A percentile compares a stretch with the other conserved stretches of the same genome.
Conservation (phyloP, 2,888 invertebrate genomes). For the Hipparchia sbordonii region DNA sequence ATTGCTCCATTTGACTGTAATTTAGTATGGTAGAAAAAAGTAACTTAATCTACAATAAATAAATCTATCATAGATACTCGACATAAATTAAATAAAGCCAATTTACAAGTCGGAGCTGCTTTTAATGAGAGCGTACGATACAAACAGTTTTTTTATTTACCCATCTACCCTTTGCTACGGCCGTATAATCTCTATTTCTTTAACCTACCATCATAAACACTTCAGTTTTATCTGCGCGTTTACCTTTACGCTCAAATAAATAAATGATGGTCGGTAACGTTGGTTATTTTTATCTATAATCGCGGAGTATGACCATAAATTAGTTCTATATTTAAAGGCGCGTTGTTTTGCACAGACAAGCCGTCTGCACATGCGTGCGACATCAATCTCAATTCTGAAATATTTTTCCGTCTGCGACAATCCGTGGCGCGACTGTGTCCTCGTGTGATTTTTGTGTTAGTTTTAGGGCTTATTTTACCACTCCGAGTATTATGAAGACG, state of each 20-base stretch:
- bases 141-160: constrained; percentile 37
- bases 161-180: constrained; percentile 41
- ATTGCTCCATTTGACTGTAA: neutral
- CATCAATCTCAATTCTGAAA: constrained; percentile 82
- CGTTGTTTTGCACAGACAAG: constrained; percentile 79
- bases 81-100: constrained; percentile 27
- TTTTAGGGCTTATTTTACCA: neutral
- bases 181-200: constrained; percentile 47
- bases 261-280: constrained; percentile 71
- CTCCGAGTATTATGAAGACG: too few species aligned
- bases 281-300: constrained; percentile 79
- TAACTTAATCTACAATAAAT: constrained; percentile 12
- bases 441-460: constrained; percentile 7
- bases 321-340: constrained; percentile 79
- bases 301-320: constrained; percentile 81
- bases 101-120: constrained; percentile 24
- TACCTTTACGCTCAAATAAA: constrained; percentile 50
- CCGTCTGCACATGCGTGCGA: constrained; percentile 82
- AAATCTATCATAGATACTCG: constrained; percentile 25
- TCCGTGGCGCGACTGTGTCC: constrained; percentile 29
- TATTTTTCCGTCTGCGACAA: constrained; percentile 75
- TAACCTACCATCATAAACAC: constrained; percentile 51
- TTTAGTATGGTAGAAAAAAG: neutral
- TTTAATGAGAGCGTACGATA: constrained; percentile 40
- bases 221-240: constrained; percentile 46